Base-by-base conservation (phyloP, 1,140 invertebrate genomes). In the Latrodectus geometricus region DNA sequence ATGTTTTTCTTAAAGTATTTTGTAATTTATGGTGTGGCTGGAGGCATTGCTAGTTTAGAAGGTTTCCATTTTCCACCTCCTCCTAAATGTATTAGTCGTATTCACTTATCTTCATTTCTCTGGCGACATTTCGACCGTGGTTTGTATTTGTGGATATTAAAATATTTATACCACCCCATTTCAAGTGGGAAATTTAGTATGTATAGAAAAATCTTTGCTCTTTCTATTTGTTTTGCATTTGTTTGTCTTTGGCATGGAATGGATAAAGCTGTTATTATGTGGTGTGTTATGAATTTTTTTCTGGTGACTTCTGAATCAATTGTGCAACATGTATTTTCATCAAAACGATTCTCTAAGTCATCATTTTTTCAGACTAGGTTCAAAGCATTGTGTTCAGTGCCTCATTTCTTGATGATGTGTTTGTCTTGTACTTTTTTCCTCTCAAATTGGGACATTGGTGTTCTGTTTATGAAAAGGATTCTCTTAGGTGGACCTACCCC, bases 1-100 rank as follows among this genome's bases (percentile, higher is more conserved):
- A 65, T 88, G 72, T 89, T 89, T 61, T 89, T 74, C 56, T 12
- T 89, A 8, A 89, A 89, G 74, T 89, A 89, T 77, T 87, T 82
- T 50, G 54, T 89, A 4, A 76, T 89, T 17, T 89, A 89, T 79
- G 87, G 89, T 14, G 23, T 88, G 9, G 56, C 86, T n/a, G 85
- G 80, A 61, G 54, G 72, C 0, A 61, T 88, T 68, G 79, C 73
- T 21, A 35, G 48, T 17, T 20, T 88, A 9, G 89, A 89, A 73
- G 85, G 74, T n/a, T 74, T 88, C n/a, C 48, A 65, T 11, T 54
- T 88, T 17, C 85, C 89, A 9, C 85, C 81, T 61, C 88, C 89
- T 23, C 89, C 89, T 12, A 86, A 88, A 75, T 89, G 89, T 21
- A 83, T 89, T 12, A 77, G 68, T n/a, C 49, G 73, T 8, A 88